Evolutionary conservation across 2,888 invertebrate species (phyloP).

Genomic region (Eupeodes latifasciatus): DNA sequence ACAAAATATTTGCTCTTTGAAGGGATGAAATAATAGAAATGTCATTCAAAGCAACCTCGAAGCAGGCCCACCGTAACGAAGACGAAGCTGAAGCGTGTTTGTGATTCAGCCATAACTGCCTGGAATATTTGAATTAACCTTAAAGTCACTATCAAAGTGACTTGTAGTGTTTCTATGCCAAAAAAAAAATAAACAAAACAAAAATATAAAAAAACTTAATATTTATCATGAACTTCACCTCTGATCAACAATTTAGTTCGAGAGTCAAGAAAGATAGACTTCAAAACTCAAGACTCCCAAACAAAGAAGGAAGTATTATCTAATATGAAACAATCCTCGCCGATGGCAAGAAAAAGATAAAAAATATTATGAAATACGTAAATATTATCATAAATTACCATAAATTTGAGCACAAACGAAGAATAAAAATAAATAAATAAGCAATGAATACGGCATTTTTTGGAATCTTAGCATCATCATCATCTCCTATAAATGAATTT

Average conservation of each 20-base stretch:
- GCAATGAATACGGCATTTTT: slow-evolving; percentile 1
- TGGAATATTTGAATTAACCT: too few relatives aligned
- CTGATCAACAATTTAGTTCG: slow-evolving; percentile 29
- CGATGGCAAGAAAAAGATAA: not conserved
- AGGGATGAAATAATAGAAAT: too few relatives aligned
- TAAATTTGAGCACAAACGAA: not conserved
- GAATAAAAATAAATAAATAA: slow-evolving; percentile 21
- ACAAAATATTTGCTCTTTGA: too few relatives aligned
- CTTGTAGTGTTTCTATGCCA: not conserved
- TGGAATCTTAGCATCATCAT: slow-evolving; percentile 24
- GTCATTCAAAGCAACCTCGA: too few relatives aligned
- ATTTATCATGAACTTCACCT: slow-evolving; percentile 43
- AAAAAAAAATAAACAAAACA: not conserved
- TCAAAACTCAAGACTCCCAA: not conserved
- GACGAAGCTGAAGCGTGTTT: too few relatives aligned
- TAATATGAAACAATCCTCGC: slow-evolving; percentile 34
- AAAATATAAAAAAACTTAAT: slow-evolving; percentile 29
- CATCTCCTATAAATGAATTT: slow-evolving; percentile 20
- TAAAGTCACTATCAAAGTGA: not conserved
- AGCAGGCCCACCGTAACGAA: too few relatives aligned
- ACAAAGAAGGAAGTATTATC: slow-evolving; percentile 45
- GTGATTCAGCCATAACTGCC: too few relatives aligned
- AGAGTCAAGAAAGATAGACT: not conserved
- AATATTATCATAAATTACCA: slow-evolving; percentile 34
- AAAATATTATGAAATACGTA: slow-evolving; percentile 33